Evolutionary conservation across 2,888 invertebrate genomes (phyloP).

Genomic region (Dolichomitus sp.): DNA sequence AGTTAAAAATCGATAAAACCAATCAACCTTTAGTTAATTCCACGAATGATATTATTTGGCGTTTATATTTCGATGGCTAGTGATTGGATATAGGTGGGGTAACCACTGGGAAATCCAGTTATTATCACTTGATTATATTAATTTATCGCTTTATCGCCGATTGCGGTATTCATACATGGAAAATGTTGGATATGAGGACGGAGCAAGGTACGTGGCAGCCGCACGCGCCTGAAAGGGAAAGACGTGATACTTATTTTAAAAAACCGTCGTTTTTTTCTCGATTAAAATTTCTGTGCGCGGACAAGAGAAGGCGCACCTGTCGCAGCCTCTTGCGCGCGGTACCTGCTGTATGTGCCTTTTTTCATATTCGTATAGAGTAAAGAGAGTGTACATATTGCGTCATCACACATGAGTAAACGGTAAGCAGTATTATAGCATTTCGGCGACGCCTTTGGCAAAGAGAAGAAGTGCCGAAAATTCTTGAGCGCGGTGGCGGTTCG

Average conservation of each 20-base stretch:
- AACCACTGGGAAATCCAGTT: not conserved
- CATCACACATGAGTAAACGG: constrained; percentile 1
- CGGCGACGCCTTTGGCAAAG: constrained; percentile 1
- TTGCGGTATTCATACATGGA: not conserved
- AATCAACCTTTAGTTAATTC: too few relatives aligned
- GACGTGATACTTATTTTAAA: not conserved
- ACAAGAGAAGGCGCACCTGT: constrained; percentile 51
- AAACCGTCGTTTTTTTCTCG: constrained; percentile 38
- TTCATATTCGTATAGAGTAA: not conserved
- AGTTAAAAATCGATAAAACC: too few relatives aligned
- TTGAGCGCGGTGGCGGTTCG: not conserved
- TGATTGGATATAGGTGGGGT: not conserved
- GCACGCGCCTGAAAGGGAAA: constrained; percentile 33
- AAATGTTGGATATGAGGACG: constrained; percentile 1
- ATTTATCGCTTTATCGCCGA: constrained; percentile 18
- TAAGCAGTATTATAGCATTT: not conserved
- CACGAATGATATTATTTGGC: not conserved
- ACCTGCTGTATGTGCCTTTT: not conserved
- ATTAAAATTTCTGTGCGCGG: constrained; percentile 59
- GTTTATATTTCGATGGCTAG: not conserved
- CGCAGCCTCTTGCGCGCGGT: constrained; percentile 39
- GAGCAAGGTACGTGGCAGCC: constrained; percentile 19
- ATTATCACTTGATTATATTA: not conserved
- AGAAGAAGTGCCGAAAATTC: constrained; percentile 3
- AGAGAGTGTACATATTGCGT: constrained; percentile 6